A percentile compares a stretch with the other conserved stretches of the same genome.
These are phyloP conservation scores for Caenorhabditis plicata DNA, from an alignment of 2,888 invertebrate species.

Conservation along the genomic window DNA sequence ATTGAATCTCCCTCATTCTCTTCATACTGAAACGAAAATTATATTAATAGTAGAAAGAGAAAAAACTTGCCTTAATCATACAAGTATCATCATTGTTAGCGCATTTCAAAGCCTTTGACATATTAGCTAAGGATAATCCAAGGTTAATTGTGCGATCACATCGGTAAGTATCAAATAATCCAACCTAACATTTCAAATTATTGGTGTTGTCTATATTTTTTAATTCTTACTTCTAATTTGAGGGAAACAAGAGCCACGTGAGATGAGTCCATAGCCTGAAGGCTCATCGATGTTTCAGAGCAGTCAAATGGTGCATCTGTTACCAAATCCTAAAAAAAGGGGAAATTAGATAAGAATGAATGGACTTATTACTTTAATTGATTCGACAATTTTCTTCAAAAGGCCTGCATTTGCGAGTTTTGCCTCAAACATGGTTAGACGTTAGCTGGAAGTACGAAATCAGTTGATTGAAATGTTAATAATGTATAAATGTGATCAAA, in stretches of 20 bases:
- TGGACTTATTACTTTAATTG: slow-evolving; percentile 76
- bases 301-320: slow-evolving; percentile 98
- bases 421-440: slow-evolving; percentile 99
- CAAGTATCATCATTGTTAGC: slow-evolving; percentile 88
- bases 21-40: slow-evolving; percentile 72
- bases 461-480: too few relatives aligned
- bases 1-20: slow-evolving; percentile 84
- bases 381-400: slow-evolving; percentile 94
- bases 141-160: slow-evolving; percentile 96
- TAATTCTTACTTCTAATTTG: slow-evolving; percentile 73
- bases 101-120: slow-evolving; percentile 80
- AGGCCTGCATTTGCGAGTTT: slow-evolving; percentile 85
- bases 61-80: slow-evolving; percentile 45
- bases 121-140: slow-evolving; percentile 88
- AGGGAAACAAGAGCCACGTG: slow-evolving; percentile 96
- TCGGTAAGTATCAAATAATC: slow-evolving; percentile 87
- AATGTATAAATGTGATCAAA: too few relatives aligned
- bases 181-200: slow-evolving; percentile 33
- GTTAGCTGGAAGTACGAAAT: too few relatives aligned
- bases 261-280: slow-evolving; percentile 93
- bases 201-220: background rate
- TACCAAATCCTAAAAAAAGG: slow-evolving; percentile 75
- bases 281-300: slow-evolving; percentile 70
- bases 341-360: background rate
- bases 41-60: background rate